Percentiles rank a stretch among this genome's conserved stretches.
Evolutionary conservation across 2,888 invertebrate species (phyloP).

Genomic region (Agonopterix alstromeriana): DNA sequence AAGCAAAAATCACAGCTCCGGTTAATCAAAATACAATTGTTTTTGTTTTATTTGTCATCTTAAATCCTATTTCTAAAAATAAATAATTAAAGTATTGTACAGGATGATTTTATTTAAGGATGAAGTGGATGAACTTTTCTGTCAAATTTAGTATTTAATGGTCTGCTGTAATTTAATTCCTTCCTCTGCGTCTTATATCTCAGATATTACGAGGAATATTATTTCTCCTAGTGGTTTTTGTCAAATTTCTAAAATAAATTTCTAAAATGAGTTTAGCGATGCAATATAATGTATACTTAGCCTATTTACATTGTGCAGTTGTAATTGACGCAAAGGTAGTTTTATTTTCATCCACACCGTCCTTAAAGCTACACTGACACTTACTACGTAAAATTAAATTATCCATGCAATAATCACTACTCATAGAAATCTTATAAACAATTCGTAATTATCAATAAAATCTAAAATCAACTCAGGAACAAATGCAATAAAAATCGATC

Average conservation of each 20-base stretch:
- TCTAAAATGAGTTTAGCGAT: no score
- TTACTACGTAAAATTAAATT: conserved; percentile 56
- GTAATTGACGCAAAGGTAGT: background rate
- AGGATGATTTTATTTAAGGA: conserved; percentile 56
- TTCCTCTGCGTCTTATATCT: no score
- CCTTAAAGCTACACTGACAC: conserved; percentile 44
- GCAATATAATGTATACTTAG: background rate
- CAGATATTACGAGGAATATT: no score
- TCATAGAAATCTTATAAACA: conserved; percentile 54
- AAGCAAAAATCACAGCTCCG: conserved; percentile 76
- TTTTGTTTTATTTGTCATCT: conserved; percentile 63
- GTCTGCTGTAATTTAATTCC: background rate
- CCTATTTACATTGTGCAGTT: background rate
- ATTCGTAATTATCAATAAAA: conserved; percentile 57
- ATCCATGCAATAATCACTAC: conserved; percentile 52
- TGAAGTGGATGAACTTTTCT: conserved; percentile 40
- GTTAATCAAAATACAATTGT: conserved; percentile 70
- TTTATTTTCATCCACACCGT: conserved; percentile 38
- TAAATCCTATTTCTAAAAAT: conserved; percentile 63
- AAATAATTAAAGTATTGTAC: conserved; percentile 72
- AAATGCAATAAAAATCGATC: conserved; percentile 75
- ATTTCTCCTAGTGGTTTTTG: no score
- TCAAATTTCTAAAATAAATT: no score
- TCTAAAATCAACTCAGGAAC: conserved; percentile 75
- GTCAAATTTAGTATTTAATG: background rate